Percentiles rank a stretch among this genome's conserved stretches.
These are phyloP conservation scores for Halisarca cf. caerulea DNA, from an alignment of 37 sponge, comb jelly and placozoan species.

Conservation along the genomic window DNA sequence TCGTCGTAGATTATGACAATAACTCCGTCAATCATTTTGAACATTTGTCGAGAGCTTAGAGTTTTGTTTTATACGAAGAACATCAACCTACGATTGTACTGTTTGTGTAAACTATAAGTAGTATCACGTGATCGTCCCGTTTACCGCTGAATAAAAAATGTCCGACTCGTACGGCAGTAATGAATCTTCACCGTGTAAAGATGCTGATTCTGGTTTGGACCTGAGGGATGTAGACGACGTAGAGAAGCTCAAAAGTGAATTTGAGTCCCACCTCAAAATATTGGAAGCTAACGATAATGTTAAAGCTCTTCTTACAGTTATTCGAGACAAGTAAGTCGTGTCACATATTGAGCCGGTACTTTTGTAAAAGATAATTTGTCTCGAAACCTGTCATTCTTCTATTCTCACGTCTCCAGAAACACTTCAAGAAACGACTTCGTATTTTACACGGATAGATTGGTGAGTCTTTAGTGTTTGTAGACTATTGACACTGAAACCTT, in stretches of 20 bases:
- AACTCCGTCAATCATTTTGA: too few species aligned
- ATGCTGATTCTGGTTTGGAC: not conserved
- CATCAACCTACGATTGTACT: too few species aligned
- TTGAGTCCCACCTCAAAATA: constrained; percentile 36
- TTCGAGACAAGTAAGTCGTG: constrained; percentile 70
- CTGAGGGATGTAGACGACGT: not conserved
- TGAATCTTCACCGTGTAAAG: not conserved
- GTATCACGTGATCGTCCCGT: too few species aligned
- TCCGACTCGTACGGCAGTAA: not conserved
- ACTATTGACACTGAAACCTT: too few species aligned
- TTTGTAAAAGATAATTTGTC: not conserved
- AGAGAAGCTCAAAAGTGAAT: not conserved
- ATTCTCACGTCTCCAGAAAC: constrained; percentile 29
- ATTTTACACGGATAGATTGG: constrained; percentile 83
- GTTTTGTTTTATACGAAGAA: too few species aligned
- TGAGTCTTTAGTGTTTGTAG: too few species aligned
- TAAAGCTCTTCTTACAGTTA: constrained; percentile 74
- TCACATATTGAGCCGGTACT: too few species aligned
- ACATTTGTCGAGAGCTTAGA: too few species aligned
- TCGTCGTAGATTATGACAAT: too few species aligned
- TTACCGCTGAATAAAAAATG: not conserved
- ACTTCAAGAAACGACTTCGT: constrained; percentile 82
- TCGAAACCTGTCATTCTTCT: not conserved
- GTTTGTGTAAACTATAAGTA: too few species aligned
- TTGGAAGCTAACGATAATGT: constrained; percentile 68